These are phyloP conservation scores for Chanos chanos DNA, from an alignment of 2,797 vertebrate species.

Conservation along the genomic window DNA sequence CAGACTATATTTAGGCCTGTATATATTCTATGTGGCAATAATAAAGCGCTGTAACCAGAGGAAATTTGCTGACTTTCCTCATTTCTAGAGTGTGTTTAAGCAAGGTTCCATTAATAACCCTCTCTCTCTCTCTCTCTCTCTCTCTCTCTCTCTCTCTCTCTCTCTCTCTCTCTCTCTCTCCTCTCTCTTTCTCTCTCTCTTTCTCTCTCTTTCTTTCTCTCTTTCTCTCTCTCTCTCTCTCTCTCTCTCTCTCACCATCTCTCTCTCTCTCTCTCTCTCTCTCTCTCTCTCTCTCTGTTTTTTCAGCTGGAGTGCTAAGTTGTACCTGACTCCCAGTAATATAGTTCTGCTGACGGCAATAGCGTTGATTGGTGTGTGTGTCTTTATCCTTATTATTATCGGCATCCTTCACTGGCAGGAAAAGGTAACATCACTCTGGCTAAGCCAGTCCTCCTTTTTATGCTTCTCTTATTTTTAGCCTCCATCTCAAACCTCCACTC, in stretches of 20 bases:
- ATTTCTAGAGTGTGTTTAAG: too few species aligned
- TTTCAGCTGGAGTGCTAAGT: conserved; percentile 90
- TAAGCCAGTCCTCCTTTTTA: background rate
- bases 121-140: background rate
- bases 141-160: background rate
- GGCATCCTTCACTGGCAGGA: conserved; percentile 96
- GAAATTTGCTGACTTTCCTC: too few species aligned
- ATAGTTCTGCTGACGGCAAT: conserved; percentile 93
- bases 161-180: conserved; percentile 7
- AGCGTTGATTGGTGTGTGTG: conserved; percentile 90
- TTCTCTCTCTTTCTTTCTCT: conserved; percentile 28
- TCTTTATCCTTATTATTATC: conserved; percentile 95
- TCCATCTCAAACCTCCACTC: background rate
- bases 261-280: conserved; percentile 1
- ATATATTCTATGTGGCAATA: too few species aligned
- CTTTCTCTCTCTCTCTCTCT: conserved; percentile 30
- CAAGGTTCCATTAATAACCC: too few species aligned
- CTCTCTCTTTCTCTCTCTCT: conserved; percentile 14
- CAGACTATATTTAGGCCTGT: too few species aligned
- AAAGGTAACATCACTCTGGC: conserved; percentile 86
- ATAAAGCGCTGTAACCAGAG: too few species aligned
- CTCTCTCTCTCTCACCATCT: conserved; percentile 18
- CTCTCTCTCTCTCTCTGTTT: conserved; percentile 31
- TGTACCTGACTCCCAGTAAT: conserved; percentile 96
- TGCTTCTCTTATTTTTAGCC: background rate